Base-by-base conservation (phyloP, 2,888 invertebrate genomes). In the Metallyticus violacea region DNA sequence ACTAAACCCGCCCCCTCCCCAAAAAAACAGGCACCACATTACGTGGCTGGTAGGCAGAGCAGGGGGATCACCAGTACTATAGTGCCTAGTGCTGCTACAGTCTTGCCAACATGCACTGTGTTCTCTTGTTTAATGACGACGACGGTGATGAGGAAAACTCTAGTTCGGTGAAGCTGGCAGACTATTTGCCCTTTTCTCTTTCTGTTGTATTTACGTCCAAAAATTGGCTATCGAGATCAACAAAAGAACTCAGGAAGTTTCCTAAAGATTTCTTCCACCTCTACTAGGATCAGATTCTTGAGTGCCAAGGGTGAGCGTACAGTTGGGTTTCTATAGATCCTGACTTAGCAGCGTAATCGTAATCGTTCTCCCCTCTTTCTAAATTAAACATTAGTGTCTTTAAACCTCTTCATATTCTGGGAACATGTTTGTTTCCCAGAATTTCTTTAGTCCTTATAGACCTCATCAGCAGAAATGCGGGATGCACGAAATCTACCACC, bases 1-100 rank as follows among this genome's bases (percentile, higher is more conserved):
- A 62, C 79, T 27, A 9, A 25, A 77, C 62, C 85, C 77, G 78
- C 80, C 78, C 83, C 85, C 26, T 30, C 83, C 85, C 79, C 81
- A 62, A 26, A 83, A 83, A 83, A 83, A 77, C 83, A 83, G 83
- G 83, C 28, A 83, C 83, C 83, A 83, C 83, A 77, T 83, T 83
- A 83, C 77, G 83, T 77, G 83, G 83, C 77, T 28, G 40, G 80
- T n/a, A 30, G 82, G 80, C 77, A 78, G 80, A 25, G 78, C 85
- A 27, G 84, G 79, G 81, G 40, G 40, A 62, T 62, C 40, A 62
- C 40, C 15, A 62, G 40, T 4, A 15, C 40, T 15, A 40, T 62
- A 62, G 40, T 62, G 40, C 40, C 30, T 30, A 30, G 30, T 82
- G 15, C 82, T 82, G 83, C 83, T 83, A 83, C 83, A 83, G 83